Evolutionary conservation across 2,113 vertebrate genomes (phyloP).

Genomic region (Odobenus rosmarus): DNA sequence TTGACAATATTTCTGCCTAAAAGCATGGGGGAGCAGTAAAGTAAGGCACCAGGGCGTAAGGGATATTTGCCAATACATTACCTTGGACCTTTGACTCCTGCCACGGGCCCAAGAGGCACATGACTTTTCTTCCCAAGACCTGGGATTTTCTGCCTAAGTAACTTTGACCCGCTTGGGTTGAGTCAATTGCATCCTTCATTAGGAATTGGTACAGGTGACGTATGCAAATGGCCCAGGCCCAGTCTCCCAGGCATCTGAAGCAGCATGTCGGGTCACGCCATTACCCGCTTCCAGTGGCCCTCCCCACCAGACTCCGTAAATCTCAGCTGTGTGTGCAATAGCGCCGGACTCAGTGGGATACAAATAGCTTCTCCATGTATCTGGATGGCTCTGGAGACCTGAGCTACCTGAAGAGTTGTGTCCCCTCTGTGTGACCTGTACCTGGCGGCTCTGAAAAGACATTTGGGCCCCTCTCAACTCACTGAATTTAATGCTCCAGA

Average conservation of each 20-base stretch:
- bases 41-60: constrained; percentile 76
- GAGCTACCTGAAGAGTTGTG: constrained; percentile 85
- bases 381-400: constrained; percentile 83
- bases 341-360: constrained; percentile 87
- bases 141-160: constrained; percentile 85
- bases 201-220: constrained; percentile 69
- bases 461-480: constrained; percentile 84
- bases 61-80: constrained; percentile 83
- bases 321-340: constrained; percentile 82
- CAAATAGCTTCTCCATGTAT: constrained; percentile 94
- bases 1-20: constrained; percentile 91
- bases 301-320: constrained; percentile 77
- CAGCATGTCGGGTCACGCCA: constrained; percentile 68
- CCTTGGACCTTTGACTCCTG: constrained; percentile 88
- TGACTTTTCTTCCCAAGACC: constrained; percentile 84
- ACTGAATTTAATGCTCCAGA: constrained; percentile 93
- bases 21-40: constrained; percentile 84
- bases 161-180: constrained; percentile 83
- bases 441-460: constrained; percentile 87
- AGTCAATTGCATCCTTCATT: constrained; percentile 77
- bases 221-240: constrained; percentile 11
- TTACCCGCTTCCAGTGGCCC: constrained; percentile 41
- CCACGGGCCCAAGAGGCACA: constrained; percentile 80
- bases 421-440: constrained; percentile 86
- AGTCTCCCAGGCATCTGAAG: constrained; percentile 73